phyloP scores from a whole-genome alignment of 1,140 invertebrate species.

The Pseudomyrmex pallidus region DNA sequence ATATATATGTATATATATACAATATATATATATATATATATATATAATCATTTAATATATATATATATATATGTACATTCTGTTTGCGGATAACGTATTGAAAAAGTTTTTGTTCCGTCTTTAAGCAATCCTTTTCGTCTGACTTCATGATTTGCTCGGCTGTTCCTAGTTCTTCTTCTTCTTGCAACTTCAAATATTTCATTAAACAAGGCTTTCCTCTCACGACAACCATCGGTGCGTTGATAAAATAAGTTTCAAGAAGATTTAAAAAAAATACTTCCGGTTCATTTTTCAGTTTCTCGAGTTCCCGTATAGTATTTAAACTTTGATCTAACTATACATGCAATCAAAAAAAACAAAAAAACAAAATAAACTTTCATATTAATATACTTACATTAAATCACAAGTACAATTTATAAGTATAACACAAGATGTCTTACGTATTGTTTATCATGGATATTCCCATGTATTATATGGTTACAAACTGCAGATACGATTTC shows the following conservation, averaged over 20 bases:
- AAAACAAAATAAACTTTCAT: too few species aligned
- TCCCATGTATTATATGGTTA: constrained; percentile 93
- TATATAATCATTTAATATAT: too few species aligned
- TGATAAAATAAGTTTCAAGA: constrained; percentile 90
- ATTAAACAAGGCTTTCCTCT: constrained; percentile 87
- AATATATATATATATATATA: constrained; percentile 75
- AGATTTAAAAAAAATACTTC: constrained; percentile 87
- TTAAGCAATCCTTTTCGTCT: constrained; percentile 88
- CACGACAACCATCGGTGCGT: constrained; percentile 85
- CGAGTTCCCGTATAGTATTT: constrained; percentile 89
- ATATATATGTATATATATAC: too few species aligned
- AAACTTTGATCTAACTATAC: constrained; percentile 87
- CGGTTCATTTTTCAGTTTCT: constrained; percentile 87
- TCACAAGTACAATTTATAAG: neutral
- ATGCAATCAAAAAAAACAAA: too few species aligned
- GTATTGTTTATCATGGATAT: constrained; percentile 89
- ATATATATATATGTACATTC: constrained; percentile 86
- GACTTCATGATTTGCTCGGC: constrained; percentile 87
- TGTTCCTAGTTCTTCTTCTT: constrained; percentile 88
- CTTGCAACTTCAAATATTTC: constrained; percentile 86
- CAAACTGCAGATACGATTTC: constrained; percentile 91
- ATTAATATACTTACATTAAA: constrained; percentile 10
- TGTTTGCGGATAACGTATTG: constrained; percentile 90
- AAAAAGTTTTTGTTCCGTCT: constrained; percentile 87
- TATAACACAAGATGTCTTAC: constrained; percentile 71